Conservation (phyloP, 2,113 vertebrate genomes). For the Machaerirhynchus nigripectus region DNA sequence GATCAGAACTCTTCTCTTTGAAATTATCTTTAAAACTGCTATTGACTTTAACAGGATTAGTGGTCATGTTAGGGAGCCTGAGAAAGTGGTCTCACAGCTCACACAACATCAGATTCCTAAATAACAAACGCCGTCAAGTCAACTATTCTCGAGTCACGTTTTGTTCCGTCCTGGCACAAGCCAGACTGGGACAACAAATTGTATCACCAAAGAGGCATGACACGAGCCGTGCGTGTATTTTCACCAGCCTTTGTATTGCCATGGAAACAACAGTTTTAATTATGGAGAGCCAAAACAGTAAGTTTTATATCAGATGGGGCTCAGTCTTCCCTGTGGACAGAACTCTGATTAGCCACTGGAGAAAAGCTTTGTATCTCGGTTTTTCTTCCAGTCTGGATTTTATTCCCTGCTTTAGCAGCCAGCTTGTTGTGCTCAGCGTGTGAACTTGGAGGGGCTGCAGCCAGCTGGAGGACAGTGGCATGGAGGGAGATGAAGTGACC, state of each 20-base stretch:
- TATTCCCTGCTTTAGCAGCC: constrained; percentile 38
- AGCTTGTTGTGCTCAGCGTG: neutral
- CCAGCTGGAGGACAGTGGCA: neutral
- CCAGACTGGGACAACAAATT: neutral
- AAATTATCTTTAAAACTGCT: constrained; percentile 19
- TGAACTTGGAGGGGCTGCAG: neutral
- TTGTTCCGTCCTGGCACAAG: neutral
- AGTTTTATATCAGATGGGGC: constrained; percentile 63
- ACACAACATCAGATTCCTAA: neutral
- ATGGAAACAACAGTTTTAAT: constrained; percentile 71
- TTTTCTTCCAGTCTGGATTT: constrained; percentile 58
- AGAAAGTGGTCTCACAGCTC: neutral
- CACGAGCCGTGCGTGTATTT: neutral
- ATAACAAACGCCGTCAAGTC: neutral
- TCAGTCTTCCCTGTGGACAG: constrained; percentile 60
- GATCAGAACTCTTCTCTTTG: neutral
- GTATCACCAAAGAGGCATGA: neutral
- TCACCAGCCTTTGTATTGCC: constrained; percentile 36
- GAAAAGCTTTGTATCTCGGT: constrained; percentile 25
- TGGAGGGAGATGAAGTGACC: neutral
- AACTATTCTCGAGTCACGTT: neutral
- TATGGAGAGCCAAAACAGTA: constrained; percentile 49
- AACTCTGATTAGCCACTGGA: constrained; percentile 54
- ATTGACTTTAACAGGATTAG: neutral
- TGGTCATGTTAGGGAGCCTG: neutral